Percentiles rank a stretch among this genome's conserved stretches.
phyloP scores from a whole-genome alignment of 2,888 invertebrate genomes.

The Balanococcus diminutus region DNA sequence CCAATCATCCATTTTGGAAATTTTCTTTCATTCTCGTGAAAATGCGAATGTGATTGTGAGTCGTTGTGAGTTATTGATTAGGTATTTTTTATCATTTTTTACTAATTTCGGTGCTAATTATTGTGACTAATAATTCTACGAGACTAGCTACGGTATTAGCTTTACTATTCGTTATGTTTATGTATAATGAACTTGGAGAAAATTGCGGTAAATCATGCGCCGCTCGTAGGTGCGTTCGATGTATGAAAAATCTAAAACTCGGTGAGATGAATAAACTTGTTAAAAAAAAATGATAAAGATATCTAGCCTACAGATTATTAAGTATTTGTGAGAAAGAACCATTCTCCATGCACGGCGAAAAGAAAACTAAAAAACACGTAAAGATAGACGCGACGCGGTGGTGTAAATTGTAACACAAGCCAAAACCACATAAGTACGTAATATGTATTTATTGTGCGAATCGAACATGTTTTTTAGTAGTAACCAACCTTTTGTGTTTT shows the following conservation, averaged over 20 bases:
- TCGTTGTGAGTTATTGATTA: too few relatives aligned
- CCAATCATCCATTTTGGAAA: too few relatives aligned
- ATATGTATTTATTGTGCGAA: slow-evolving; percentile 21
- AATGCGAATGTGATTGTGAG: too few relatives aligned
- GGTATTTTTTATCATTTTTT: too few relatives aligned
- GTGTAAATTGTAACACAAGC: neutral
- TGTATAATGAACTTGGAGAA: neutral
- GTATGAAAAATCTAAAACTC: neutral
- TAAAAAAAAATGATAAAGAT: neutral
- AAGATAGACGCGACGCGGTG: neutral
- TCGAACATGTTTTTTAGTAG: slow-evolving; percentile 23
- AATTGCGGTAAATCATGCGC: neutral
- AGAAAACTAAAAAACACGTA: too few relatives aligned
- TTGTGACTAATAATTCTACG: too few relatives aligned
- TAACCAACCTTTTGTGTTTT: slow-evolving; percentile 49
- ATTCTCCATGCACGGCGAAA: neutral
- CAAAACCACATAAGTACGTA: slow-evolving; percentile 1
- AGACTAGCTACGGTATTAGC: neutral
- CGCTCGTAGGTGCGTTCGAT: neutral
- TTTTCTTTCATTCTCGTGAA: too few relatives aligned
- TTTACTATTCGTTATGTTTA: too few relatives aligned
- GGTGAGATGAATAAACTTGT: neutral
- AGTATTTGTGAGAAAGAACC: neutral
- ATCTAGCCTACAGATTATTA: neutral
- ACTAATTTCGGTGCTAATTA: too few relatives aligned